Percentiles rank a stretch among this genome's conserved stretches.
phyloP scores from a whole-genome alignment of 2,797 vertebrate genomes.

The Novumbra hubbsi region DNA sequence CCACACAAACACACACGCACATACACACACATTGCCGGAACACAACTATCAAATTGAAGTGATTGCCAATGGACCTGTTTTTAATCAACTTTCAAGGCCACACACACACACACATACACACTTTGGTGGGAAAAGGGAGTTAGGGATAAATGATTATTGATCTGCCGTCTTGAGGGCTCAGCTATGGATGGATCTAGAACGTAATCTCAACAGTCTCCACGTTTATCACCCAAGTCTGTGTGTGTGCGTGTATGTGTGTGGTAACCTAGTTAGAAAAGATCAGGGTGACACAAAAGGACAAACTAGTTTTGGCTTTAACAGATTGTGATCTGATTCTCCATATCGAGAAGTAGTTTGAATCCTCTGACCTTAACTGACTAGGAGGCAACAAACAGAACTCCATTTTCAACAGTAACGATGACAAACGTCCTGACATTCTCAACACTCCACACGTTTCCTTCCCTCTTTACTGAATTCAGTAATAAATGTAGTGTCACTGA shows the following conservation, averaged over 20 bases:
- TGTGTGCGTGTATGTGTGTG: too few relatives aligned
- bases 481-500: too few relatives aligned
- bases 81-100: conserved; percentile 72
- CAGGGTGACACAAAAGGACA: conserved; percentile 26
- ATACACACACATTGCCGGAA: conserved; percentile 23
- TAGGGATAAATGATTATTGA: conserved; percentile 74
- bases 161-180: conserved; percentile 52
- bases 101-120: conserved; percentile 26
- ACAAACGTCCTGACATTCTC: too few relatives aligned
- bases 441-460: too few relatives aligned
- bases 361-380: too few relatives aligned
- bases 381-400: too few relatives aligned
- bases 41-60: conserved; percentile 67
- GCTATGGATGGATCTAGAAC: conserved; percentile 60
- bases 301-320: conserved; percentile 33
- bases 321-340: conserved; percentile 25
- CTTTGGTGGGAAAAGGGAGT: conserved; percentile 44
- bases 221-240: conserved; percentile 55
- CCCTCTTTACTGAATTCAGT: too few relatives aligned
- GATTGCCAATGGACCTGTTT: conserved; percentile 70
- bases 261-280: conserved; percentile 34
- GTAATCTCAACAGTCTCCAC: conserved; percentile 62
- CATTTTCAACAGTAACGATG: too few relatives aligned
- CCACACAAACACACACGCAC: conserved; percentile 15
- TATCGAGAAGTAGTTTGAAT: too few relatives aligned